Percentiles rank a stretch among this genome's conserved stretches.
These are phyloP conservation scores for Papilio glaucus DNA, from an alignment of 1,140 invertebrate genomes.

Conservation along the genomic window DNA sequence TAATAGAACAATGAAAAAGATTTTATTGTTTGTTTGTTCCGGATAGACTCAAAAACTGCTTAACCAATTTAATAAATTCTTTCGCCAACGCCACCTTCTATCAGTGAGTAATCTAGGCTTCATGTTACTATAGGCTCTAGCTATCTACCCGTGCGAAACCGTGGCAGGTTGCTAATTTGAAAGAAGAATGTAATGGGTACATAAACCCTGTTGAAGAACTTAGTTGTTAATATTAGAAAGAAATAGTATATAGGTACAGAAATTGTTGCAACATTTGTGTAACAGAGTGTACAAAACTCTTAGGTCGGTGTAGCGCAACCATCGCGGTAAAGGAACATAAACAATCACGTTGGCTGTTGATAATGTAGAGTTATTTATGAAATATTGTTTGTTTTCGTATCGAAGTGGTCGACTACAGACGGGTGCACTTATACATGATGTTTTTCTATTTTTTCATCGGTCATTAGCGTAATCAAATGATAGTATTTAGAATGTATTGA, in stretches of 20 bases:
- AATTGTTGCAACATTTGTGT: neutral
- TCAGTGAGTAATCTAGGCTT: too few relatives aligned
- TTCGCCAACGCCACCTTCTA: too few relatives aligned
- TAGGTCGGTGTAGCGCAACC: neutral
- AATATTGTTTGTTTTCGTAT: conserved; percentile 33
- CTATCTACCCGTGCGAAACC: too few relatives aligned
- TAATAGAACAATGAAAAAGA: too few relatives aligned
- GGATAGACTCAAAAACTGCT: too few relatives aligned
- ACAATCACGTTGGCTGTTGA: conserved; percentile 27
- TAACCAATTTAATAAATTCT: too few relatives aligned
- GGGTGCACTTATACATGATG: neutral
- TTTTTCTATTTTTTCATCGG: neutral
- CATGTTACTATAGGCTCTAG: too few relatives aligned
- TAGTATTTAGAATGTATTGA: neutral
- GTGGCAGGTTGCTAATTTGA: too few relatives aligned
- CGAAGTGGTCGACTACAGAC: neutral
- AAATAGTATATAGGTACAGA: neutral
- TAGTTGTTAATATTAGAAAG: too few relatives aligned
- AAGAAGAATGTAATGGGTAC: too few relatives aligned
- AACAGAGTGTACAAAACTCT: neutral
- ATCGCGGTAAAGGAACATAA: conserved; percentile 7
- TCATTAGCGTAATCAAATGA: neutral
- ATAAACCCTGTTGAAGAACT: too few relatives aligned
- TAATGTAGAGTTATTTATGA: conserved; percentile 32
- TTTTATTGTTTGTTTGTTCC: too few relatives aligned